Percentiles rank a stretch among this genome's conserved stretches.
Evolutionary conservation across 2,888 invertebrate species (phyloP).

Genomic region (Heliconius ismenius): DNA sequence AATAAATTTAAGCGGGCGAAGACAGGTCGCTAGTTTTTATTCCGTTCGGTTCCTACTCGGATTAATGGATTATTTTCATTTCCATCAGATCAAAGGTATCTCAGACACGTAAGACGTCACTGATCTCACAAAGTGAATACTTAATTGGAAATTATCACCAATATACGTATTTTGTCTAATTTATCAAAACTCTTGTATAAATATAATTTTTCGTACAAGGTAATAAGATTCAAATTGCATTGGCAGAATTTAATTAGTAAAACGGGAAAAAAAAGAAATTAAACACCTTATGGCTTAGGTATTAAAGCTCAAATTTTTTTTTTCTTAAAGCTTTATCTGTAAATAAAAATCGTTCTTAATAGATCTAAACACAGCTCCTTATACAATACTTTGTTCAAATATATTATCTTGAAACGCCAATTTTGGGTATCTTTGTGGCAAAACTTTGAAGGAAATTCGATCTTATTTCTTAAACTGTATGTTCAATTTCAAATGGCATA

Average conservation of each 20-base stretch:
- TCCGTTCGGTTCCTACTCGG: too few species aligned
- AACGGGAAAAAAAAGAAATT: neutral
- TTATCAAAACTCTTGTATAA: neutral
- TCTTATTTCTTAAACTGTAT: slow-evolving; percentile 20
- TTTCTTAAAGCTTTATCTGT: slow-evolving; percentile 7
- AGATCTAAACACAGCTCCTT: slow-evolving; percentile 30
- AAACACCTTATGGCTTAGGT: slow-evolving; percentile 9
- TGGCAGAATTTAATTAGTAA: neutral
- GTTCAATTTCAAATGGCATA: slow-evolving; percentile 26
- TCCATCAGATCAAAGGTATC: slow-evolving; percentile 6
- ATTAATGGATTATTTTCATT: too few species aligned
- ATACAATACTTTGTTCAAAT: slow-evolving; percentile 51
- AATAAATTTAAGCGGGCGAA: too few species aligned
- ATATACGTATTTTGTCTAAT: slow-evolving; percentile 12
- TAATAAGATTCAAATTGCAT: slow-evolving; percentile 35
- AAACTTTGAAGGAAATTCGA: slow-evolving; percentile 26
- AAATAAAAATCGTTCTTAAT: slow-evolving; percentile 33
- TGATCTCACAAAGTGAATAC: slow-evolving; percentile 27
- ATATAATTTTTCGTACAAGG: slow-evolving; percentile 10
- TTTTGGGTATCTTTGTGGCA: slow-evolving; percentile 38
- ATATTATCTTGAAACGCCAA: slow-evolving; percentile 45
- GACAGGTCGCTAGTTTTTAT: too few species aligned
- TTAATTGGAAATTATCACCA: slow-evolving; percentile 30
- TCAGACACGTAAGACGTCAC: slow-evolving; percentile 21
- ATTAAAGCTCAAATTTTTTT: slow-evolving; percentile 21